Evolutionary conservation across 2,888 invertebrate species (phyloP).

Genomic region (Drosophila longiperda): DNA sequence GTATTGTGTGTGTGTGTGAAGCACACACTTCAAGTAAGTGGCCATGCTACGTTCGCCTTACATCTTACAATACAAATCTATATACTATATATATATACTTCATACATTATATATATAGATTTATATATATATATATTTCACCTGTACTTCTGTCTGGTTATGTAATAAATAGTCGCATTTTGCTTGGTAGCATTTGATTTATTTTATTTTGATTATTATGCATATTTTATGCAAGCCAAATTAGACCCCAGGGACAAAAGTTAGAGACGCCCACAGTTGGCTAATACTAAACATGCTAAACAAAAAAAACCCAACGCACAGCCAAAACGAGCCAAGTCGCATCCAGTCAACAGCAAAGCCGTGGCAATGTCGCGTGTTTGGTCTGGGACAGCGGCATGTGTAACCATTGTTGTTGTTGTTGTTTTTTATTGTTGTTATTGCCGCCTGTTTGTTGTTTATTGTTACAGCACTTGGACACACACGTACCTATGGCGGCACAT

Average conservation of each 20-base stretch:
- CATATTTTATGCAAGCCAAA: constrained; percentile 73
- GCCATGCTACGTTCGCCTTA: constrained; percentile 52
- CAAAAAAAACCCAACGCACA: not conserved
- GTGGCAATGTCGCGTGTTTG: constrained; percentile 72
- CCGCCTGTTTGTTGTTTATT: constrained; percentile 68
- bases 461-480: constrained; percentile 63
- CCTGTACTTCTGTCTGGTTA: constrained; percentile 37
- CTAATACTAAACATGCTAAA: constrained; percentile 39
- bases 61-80: constrained; percentile 49
- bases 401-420: constrained; percentile 49
- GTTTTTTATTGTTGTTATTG: constrained; percentile 11
- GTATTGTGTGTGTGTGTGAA: constrained; percentile 33
- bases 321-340: not conserved
- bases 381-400: constrained; percentile 51
- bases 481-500: constrained; percentile 1
- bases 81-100: not conserved
- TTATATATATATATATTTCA: constrained; percentile 1
- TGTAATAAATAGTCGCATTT: constrained; percentile 68
- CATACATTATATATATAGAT: not conserved
- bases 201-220: constrained; percentile 81
- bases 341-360: constrained; percentile 30
- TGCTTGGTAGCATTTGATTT: constrained; percentile 71
- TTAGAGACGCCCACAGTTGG: constrained; percentile 25
- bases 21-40: constrained; percentile 58
- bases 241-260: constrained; percentile 58